phyloP scores from a whole-genome alignment of 2,888 invertebrate species.

The Tetheella fluctuosa region DNA sequence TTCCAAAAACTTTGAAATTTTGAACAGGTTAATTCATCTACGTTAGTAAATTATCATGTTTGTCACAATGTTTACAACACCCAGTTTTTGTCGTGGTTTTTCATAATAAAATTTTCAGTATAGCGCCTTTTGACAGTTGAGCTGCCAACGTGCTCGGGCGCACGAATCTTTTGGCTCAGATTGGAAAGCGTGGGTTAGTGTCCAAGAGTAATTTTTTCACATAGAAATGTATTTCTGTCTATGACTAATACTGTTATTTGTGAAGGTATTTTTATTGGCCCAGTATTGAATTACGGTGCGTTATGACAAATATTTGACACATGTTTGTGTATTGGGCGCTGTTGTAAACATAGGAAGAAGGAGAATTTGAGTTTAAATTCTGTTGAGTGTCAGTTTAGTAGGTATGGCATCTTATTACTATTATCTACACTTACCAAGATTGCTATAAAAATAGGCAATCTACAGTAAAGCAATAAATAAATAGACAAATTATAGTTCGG shows the following conservation, averaged over 20 bases:
- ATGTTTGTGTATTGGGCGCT: constrained; percentile 28
- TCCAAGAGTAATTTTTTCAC: constrained; percentile 54
- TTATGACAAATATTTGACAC: constrained; percentile 56
- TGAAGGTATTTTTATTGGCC: constrained; percentile 62
- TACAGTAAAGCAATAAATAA: too few relatives aligned
- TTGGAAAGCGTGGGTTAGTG: constrained; percentile 58
- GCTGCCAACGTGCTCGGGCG: constrained; percentile 35
- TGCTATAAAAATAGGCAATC: too few relatives aligned
- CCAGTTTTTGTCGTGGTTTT: constrained; percentile 37
- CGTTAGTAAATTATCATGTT: constrained; percentile 17
- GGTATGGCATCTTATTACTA: not conserved
- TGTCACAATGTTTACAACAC: constrained; percentile 48
- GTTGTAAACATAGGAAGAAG: constrained; percentile 11
- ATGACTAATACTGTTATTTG: constrained; percentile 75
- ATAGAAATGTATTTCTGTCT: constrained; percentile 62
- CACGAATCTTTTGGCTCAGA: constrained; percentile 53
- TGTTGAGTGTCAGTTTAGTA: constrained; percentile 9
- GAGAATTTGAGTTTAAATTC: not conserved
- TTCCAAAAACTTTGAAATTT: not conserved
- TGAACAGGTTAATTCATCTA: not conserved
- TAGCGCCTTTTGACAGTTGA: constrained; percentile 31
- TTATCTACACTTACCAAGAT: not conserved
- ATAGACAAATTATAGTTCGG: too few relatives aligned
- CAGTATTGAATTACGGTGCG: constrained; percentile 63
- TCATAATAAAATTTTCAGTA: constrained; percentile 40